Evolutionary conservation across 2,888 invertebrate species (phyloP), one percentile per base, ranked within the genome.

Genomic region (Calliscelio sp.): DNA sequence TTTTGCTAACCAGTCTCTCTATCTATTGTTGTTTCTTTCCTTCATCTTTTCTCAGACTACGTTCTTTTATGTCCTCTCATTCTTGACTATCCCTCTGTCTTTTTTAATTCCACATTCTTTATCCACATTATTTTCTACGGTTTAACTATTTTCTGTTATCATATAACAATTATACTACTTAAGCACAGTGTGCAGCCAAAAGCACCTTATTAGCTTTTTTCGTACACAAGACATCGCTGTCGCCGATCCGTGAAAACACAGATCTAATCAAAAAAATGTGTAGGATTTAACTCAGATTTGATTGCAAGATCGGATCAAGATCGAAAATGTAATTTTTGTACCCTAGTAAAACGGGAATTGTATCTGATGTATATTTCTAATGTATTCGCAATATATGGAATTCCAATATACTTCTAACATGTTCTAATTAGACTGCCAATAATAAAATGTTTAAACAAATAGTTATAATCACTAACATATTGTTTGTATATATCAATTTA

Each of bases 121-220:
- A 51, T 68, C 66, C 85, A 84, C 77, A 61, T 63, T 87, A 85
- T 86, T 87, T 83, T 80, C 80, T 82, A 80, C 87, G 73, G 85
- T 75, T 68, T 59, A 53, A 59, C 57, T 49, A 74, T 85, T 83
- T 83, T 59, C 77, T 83, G 83, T 83, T 85, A 80, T 86, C 87
- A 81, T 89, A 88, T 87, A 84, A 88, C 88, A 87, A 90, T 89
- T 88, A 86, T 89, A 84, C 83, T 85, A 84, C 83, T 85, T 84
- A 77, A 88, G 90, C 90, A 90, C 90, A 89, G 90, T 91, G 92
- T 91, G 91, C 90, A 91, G 90, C 88, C 88, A 90, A 90, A 87
- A 89, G 87, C 88, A 87, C 87, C 84, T 71, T 83, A 86, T 81
- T 85, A 86, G 86, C 86, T 87, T 88, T 59, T 61, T 86, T n/a